Base-by-base conservation (phyloP, 2,888 invertebrate species). In the Notocelia uddmanniana region DNA sequence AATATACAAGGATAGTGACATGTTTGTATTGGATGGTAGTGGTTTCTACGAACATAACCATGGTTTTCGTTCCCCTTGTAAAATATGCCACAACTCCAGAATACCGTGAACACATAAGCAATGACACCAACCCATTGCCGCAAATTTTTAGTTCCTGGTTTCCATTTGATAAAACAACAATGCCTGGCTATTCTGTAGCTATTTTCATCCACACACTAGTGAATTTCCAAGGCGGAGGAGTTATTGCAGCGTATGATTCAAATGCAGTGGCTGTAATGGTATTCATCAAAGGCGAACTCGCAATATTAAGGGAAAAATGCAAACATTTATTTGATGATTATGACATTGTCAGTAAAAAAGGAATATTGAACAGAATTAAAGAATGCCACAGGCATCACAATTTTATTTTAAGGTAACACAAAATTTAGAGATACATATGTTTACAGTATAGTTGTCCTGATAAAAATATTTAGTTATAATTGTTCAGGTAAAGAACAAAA, bases 121-220 rank as follows among this genome's bases (percentile, higher is more conserved):
- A 77, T n/a, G 87, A 84, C 0, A 74, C 74, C 2, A 85, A 87
- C 48, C 81, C 86, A 0, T 80, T 84, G 31, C 89, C 90, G 0
- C 86, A 86, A 72, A 87, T 91, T 55, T 57, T 90, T 37, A 81
- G 77, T 74, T 86, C 87, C 1, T 91, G 91, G 91, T 88, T 89
- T 70, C 91, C 92, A 0, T 89, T 90, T 73, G 83, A 91, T 74
- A 83, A 84, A 45, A 82, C 77, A 0, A 81, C 80, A 68, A 81
- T 84, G 78, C 86, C 89, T 0, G 91, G 89, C 2, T 90, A 87
- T 75, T 50, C 81, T 0, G 75, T 77, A n/a, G 81, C 83, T 3
- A 71, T 83, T 45, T 23, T 81, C 6, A 45, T 86, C 19, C 87
- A 91, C n/a, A 71, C 85, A 0, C 2, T 78, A 1, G 82, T 89